Evolutionary conservation across 1,140 invertebrate species (phyloP), one percentile per base, ranked within the genome.

Genomic region (Nephila pilipes): DNA sequence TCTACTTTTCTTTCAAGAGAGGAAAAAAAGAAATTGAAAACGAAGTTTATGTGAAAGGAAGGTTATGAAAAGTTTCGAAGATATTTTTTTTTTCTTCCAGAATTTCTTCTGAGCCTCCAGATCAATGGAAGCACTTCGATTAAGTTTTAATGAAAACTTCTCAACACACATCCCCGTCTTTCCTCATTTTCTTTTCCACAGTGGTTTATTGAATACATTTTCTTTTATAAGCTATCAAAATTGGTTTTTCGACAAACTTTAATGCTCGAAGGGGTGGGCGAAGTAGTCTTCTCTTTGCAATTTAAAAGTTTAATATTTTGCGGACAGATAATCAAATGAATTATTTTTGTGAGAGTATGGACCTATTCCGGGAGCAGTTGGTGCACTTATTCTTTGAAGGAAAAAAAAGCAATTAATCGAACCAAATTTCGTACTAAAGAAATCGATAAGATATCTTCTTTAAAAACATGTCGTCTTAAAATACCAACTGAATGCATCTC

Each of bases 181-280:
- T 32, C 69, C 16, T 75, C 25, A 18, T 75, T 75, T 36, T 5
- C 3, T 75, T 18, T 18, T 32, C 29, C 25, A 32, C 32, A 18
- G 69, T 75, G 69, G 69, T 75, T 75, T 75, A 75, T 75, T 75
- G 69, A 75, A 75, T 75, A 75, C 69, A 75, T 75, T 75, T 75
- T 75, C 69, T 75, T 75, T 75, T 75, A 75, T 36, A 75, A 75
- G 69, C 69, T 75, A 81, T 81, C 36, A 46, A 25, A 81, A 81
- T 81, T 54, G 46, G 46, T 81, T 81, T 81, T 55, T 38, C 22
- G 3, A 46, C 80, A 83, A n/a, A 29, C 46, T 83, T 83, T 83
- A 83, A 16, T 83, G 80, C 80, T 46, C 46, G 12, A 1, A 4
- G 22, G 8, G 20, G 36, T 0, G 22, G 20, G 25, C 25, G 25